Evolutionary conservation across 2,113 vertebrate species (phyloP), one percentile per base, ranked within the genome.

Genomic region (Notechis scutatus): DNA sequence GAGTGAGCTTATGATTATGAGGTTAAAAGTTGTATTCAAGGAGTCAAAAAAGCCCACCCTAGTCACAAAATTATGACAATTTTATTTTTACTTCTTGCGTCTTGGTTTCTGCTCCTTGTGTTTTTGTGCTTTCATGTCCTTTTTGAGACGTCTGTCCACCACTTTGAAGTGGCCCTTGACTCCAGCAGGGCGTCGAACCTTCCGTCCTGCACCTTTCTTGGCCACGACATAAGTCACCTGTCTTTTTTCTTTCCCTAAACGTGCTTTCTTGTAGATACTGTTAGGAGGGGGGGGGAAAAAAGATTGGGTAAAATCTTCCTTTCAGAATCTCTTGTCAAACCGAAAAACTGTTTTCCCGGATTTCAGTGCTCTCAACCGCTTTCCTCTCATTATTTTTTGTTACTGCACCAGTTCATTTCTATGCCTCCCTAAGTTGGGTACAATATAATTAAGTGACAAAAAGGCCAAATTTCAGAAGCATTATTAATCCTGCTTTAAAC

Each of bases 191-290:
- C 99, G 97, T 5, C 98, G 97, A 57, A 99, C 98, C 9, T 98
- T 99, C 55, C 93, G 98, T 0, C 99, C 99, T 0, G 97, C 97
- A 0, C 98, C 99, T 92, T 98, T 99, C 97, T 99, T 99, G 92
- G 98, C 97, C 95, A 99, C 98, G 24, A 99, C 90, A 0, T 99
- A 99, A 4, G 99, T 99, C 59, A 99, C 97, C 42, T 99, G 98
- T 86, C 98, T 97, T 94, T 99, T 99, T 96, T 99, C 99, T 96
- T 99, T 99, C 24, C 98, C 99, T 69, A 99, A 89, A 0, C 98
- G 98, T 0, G 99, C 99, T 96, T 99, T 99, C 97, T 99, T 99
- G 97, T 99, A 99, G 96, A 99, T 99, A 94, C 99, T 99, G 93
- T 0, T 11, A 89, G 90, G 21, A 89, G 90, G 21, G 34, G 14